Conservation (phyloP, 1,140 invertebrate genomes). For the Drosophila murphyi region DNA sequence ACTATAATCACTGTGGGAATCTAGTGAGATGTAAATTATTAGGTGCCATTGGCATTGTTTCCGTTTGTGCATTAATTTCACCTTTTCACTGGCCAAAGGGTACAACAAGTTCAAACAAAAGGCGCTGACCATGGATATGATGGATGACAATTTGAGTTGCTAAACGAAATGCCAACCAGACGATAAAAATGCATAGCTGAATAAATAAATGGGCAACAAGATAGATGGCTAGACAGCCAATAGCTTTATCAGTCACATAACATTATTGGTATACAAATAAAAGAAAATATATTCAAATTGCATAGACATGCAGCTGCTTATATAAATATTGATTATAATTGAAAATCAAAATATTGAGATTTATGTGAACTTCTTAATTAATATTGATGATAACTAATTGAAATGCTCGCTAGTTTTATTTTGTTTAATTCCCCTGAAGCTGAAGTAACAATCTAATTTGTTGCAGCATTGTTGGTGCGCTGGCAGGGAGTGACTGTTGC, state of each 20-base stretch:
- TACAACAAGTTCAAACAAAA: slow-evolving; percentile 24
- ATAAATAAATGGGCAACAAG: slow-evolving; percentile 32
- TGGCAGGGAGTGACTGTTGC: slow-evolving; percentile 12
- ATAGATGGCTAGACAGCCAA: slow-evolving; percentile 16
- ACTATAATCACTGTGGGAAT: neutral
- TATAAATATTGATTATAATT: slow-evolving; percentile 32
- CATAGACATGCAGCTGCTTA: slow-evolving; percentile 1
- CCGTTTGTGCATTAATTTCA: neutral
- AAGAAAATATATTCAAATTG: neutral
- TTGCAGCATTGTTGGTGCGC: neutral
- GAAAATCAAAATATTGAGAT: slow-evolving; percentile 39
- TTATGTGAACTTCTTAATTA: slow-evolving; percentile 38
- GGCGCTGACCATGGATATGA: slow-evolving; percentile 45
- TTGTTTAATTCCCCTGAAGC: slow-evolving; percentile 2
- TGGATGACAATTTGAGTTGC: slow-evolving; percentile 55
- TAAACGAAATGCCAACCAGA: slow-evolving; percentile 51
- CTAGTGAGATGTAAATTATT: neutral
- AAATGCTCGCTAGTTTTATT: neutral
- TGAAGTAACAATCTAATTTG: slow-evolving; percentile 10
- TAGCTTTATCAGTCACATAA: slow-evolving; percentile 33
- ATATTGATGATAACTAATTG: slow-evolving; percentile 41
- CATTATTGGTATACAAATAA: slow-evolving; percentile 6
- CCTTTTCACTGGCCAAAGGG: slow-evolving; percentile 13
- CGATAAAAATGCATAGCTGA: slow-evolving; percentile 68
- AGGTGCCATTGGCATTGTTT: neutral